These are phyloP conservation scores for Anableps anableps DNA, from an alignment of 2,797 vertebrate species.

Conservation along the genomic window DNA sequence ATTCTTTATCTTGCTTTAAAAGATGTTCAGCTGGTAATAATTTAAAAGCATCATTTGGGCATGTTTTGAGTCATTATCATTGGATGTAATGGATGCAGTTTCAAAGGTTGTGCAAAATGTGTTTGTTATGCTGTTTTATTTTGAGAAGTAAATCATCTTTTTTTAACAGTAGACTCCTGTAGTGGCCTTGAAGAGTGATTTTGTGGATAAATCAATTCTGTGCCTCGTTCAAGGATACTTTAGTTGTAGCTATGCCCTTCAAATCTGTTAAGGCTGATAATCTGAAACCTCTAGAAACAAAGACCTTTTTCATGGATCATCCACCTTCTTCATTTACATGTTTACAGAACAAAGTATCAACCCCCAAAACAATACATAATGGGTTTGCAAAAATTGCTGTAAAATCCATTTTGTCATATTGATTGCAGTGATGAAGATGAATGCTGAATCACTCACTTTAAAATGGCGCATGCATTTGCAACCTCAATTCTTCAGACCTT, in stretches of 20 bases:
- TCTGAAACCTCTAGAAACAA: slow-evolving; percentile 30
- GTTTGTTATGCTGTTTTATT: slow-evolving; percentile 35
- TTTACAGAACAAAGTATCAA: slow-evolving; percentile 64
- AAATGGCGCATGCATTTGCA: slow-evolving; percentile 52
- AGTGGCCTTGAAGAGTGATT: slow-evolving; percentile 51
- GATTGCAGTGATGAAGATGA: slow-evolving; percentile 76
- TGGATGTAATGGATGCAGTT: slow-evolving; percentile 19
- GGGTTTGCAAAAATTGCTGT: slow-evolving; percentile 67
- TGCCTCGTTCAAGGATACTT: slow-evolving; percentile 56
- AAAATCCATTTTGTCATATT: slow-evolving; percentile 73
- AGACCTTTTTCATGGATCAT: slow-evolving; percentile 26
- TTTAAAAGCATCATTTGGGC: slow-evolving; percentile 16
- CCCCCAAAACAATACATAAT: slow-evolving; percentile 68
- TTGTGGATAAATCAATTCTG: slow-evolving; percentile 41
- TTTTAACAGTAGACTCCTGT: background rate
- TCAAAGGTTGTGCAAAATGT: slow-evolving; percentile 14
- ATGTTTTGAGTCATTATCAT: slow-evolving; percentile 39
- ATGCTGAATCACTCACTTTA: slow-evolving; percentile 65
- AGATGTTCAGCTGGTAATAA: slow-evolving; percentile 2
- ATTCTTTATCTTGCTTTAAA: background rate
- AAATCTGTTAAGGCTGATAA: slow-evolving; percentile 48
- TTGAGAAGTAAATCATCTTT: slow-evolving; percentile 24
- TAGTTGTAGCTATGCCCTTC: slow-evolving; percentile 31
- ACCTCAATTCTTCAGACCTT: slow-evolving; percentile 26
- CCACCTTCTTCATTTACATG: slow-evolving; percentile 31